These are phyloP conservation scores for Caenorhabditis macrosperma DNA, from an alignment of 2,888 invertebrate species.

Conservation along the genomic window DNA sequence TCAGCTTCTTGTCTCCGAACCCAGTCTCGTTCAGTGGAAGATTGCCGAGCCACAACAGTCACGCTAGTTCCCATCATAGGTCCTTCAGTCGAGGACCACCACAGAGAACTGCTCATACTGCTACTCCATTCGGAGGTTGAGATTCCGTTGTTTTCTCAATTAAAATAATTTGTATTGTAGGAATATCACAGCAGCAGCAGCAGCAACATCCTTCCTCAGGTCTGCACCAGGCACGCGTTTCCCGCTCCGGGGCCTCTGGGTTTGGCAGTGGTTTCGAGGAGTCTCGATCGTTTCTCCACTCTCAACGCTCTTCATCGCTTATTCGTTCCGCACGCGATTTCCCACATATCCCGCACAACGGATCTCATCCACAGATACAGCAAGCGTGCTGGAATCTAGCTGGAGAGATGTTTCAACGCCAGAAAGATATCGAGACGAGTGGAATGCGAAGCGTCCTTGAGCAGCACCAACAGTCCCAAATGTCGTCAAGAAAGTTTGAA, in stretches of 20 bases:
- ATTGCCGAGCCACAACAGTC: background rate
- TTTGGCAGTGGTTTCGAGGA: background rate
- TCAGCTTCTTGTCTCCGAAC: conserved; percentile 32
- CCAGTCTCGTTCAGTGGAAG: conserved; percentile 12
- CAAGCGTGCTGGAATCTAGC: conserved; percentile 41
- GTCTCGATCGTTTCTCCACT: background rate
- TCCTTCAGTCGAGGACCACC: conserved; percentile 27
- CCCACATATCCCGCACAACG: background rate
- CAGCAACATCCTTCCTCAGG: background rate
- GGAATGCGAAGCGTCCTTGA: conserved; percentile 3
- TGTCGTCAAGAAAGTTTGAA: background rate
- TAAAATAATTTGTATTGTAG: conserved; percentile 1
- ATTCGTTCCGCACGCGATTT: conserved; percentile 11
- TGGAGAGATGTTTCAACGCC: conserved; percentile 44
- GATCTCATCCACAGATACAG: conserved; percentile 1
- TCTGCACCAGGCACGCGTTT: conserved; percentile 8
- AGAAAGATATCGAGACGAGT: conserved; percentile 31
- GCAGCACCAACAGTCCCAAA: background rate
- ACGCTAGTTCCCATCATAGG: conserved; percentile 7
- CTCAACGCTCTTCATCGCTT: conserved; percentile 1
- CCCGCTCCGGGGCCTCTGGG: background rate
- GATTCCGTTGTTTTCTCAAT: background rate
- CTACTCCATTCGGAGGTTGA: conserved; percentile 14
- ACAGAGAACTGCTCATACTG: background rate
- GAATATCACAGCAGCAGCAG: background rate